Conservation (phyloP, 2,888 invertebrate genomes). For the Camptogramma bilineatum region DNA sequence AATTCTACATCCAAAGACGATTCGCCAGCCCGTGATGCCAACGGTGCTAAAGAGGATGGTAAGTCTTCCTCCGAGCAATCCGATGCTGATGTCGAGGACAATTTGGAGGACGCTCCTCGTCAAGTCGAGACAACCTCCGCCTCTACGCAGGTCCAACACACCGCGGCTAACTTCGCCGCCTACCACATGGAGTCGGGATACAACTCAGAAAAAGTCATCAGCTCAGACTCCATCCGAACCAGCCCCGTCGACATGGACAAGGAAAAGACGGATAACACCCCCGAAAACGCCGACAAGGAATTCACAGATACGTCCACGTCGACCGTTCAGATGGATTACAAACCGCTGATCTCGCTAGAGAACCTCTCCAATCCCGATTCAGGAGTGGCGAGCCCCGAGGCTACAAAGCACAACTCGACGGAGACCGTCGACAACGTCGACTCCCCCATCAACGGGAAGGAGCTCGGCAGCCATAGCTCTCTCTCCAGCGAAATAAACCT, state of each 20-base stretch:
- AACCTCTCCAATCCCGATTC: slow-evolving; percentile 82
- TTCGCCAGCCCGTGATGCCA: slow-evolving; percentile 54
- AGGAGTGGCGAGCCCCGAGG: slow-evolving; percentile 84
- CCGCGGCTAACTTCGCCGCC: slow-evolving; percentile 78
- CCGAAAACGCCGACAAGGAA: slow-evolving; percentile 84
- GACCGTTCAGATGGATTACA: slow-evolving; percentile 71
- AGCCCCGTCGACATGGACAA: slow-evolving; percentile 79
- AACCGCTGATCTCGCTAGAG: slow-evolving; percentile 71
- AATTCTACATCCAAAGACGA: slow-evolving; percentile 71
- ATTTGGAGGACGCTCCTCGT: slow-evolving; percentile 67
- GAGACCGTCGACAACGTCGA: slow-evolving; percentile 81
- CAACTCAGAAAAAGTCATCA: slow-evolving; percentile 84
- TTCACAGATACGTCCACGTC: slow-evolving; percentile 75
- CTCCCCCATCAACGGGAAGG: slow-evolving; percentile 75
- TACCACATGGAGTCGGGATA: slow-evolving; percentile 88
- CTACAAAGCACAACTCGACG: slow-evolving; percentile 84
- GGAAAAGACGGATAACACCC: slow-evolving; percentile 85
- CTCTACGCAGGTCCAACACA: slow-evolving; percentile 67
- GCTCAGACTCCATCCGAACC: slow-evolving; percentile 77
- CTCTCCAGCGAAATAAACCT: slow-evolving; percentile 85
- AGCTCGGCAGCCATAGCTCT: slow-evolving; percentile 76
- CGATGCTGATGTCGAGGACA: slow-evolving; percentile 93
- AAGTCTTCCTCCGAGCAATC: slow-evolving; percentile 89
- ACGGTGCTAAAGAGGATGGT: slow-evolving; percentile 74
- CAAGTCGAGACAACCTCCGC: slow-evolving; percentile 60